phyloP scores from a whole-genome alignment of 2,113 vertebrate species.

The Phalacrocorax carbo region DNA sequence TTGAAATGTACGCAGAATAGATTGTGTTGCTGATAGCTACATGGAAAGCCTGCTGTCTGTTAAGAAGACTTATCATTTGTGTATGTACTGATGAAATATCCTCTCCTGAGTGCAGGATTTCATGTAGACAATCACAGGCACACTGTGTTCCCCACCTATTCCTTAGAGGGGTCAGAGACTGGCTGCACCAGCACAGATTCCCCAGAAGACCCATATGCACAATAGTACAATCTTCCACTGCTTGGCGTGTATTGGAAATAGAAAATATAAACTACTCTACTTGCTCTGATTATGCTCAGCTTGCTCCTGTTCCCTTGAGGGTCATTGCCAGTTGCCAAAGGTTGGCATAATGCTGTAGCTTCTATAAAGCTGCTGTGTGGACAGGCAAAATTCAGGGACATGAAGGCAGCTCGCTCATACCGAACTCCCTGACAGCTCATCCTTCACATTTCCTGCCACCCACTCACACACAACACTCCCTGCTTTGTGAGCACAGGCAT shows the following conservation, averaged over 20 bases:
- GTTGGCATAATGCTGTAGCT: not conserved
- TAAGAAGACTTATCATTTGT: not conserved
- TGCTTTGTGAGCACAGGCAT: not conserved
- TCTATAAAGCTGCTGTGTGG: not conserved
- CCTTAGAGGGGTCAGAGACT: not conserved
- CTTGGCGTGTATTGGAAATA: not conserved
- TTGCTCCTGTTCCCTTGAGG: not conserved
- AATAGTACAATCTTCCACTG: not conserved
- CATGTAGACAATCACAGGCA: not conserved
- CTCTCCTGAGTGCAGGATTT: not conserved
- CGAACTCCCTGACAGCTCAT: not conserved
- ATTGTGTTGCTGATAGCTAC: not conserved
- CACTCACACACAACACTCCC: not conserved
- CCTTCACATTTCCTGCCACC: conserved; percentile 1
- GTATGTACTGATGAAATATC: not conserved
- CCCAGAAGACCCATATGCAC: not conserved
- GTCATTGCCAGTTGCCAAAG: not conserved
- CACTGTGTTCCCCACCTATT: not conserved
- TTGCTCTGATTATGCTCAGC: not conserved
- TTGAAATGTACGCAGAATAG: not conserved
- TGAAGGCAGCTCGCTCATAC: not conserved
- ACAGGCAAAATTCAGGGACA: not conserved
- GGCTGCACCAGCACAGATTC: not conserved
- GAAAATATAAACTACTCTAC: not conserved
- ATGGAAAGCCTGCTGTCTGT: not conserved